Percentiles rank a stretch among this genome's conserved stretches.
phyloP scores from a whole-genome alignment of 2,113 vertebrate species.

The Aythya baeri region DNA sequence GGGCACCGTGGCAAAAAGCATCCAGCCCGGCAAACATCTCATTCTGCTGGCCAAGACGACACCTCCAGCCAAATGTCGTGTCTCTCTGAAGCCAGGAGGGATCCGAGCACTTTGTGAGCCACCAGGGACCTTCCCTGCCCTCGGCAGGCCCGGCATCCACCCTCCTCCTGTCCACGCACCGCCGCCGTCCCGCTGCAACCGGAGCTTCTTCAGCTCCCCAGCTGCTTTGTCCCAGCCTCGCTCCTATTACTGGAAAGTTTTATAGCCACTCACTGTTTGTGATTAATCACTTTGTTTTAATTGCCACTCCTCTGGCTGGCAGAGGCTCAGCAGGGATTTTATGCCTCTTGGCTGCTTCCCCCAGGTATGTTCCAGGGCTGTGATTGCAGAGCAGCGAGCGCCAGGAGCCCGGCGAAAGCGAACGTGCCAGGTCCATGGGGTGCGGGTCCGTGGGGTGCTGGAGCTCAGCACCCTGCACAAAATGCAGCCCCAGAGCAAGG shows the following conservation, averaged over 20 bases:
- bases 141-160: rapidly evolving
- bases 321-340: conserved; percentile 34
- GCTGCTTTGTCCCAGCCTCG: not conserved
- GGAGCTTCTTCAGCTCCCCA: not conserved
- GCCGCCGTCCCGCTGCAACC: not conserved
- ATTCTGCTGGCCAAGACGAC: not conserved
- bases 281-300: conserved; percentile 76
- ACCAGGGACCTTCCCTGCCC: not conserved
- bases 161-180: not conserved
- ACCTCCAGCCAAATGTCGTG: not conserved
- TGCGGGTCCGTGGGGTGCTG: not conserved
- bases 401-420: not conserved
- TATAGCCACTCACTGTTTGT: conserved; percentile 28
- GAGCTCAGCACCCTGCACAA: not conserved
- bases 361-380: conserved; percentile 37
- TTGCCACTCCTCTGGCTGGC: conserved; percentile 59
- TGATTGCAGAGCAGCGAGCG: not conserved
- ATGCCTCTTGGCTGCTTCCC: conserved; percentile 61
- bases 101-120: not conserved
- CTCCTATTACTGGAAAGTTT: conserved; percentile 60
- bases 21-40: not conserved
- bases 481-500: rapidly evolving
- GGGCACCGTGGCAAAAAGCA: not conserved
- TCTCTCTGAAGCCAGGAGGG: not conserved
- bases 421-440: not conserved